Conservation (phyloP, 2,113 vertebrate species). For the Orthochromis malagaraziensis region DNA sequence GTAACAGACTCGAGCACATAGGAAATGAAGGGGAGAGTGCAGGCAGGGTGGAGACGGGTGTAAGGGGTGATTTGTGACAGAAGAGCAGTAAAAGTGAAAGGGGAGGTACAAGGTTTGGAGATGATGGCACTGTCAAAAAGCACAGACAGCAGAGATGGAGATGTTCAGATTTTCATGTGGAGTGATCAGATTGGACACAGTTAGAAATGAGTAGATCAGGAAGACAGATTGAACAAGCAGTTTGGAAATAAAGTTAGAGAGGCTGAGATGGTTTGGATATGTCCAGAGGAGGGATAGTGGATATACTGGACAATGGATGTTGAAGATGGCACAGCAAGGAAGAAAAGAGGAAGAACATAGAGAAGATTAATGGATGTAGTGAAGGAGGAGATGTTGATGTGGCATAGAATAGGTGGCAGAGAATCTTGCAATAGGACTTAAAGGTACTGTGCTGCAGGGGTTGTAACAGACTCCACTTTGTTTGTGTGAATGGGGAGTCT, state of each 20-base stretch:
- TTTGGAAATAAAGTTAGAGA: neutral
- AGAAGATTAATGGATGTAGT: neutral
- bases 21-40: neutral
- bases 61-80: neutral
- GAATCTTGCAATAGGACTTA: neutral
- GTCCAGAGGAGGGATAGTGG: neutral
- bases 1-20: neutral
- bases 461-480: neutral
- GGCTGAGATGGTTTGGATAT: neutral
- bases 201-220: neutral
- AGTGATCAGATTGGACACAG: neutral
- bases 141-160: neutral
- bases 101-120: neutral
- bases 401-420: neutral
- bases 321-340: neutral
- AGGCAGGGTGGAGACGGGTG: neutral
- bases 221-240: neutral
- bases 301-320: neutral
- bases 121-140: neutral
- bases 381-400: neutral
- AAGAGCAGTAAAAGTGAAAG: neutral
- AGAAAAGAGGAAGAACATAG: neutral
- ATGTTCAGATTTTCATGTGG: neutral
- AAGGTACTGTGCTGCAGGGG: neutral
- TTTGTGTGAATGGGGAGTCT: neutral